Base-by-base conservation (phyloP, 2,888 invertebrate species). In the Drosophila yooni region DNA sequence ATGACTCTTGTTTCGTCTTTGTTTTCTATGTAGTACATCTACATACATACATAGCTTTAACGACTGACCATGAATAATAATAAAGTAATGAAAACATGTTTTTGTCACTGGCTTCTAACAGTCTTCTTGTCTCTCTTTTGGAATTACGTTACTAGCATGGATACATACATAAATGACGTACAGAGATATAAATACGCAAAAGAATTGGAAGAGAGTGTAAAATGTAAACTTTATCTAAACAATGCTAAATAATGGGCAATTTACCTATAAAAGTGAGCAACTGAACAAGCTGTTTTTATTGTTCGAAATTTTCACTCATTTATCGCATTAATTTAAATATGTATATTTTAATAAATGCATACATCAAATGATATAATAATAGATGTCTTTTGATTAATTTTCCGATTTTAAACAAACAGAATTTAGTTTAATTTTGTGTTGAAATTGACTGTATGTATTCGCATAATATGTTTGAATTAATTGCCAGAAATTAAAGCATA, bases 31-130 rank as follows among this genome's bases (percentile, higher is more conserved):
- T 27, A 50, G 18, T 5, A 13, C n/a, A 29, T 46, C 34, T 11
- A 13, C 53, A 70, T 29, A 48, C 38, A 15, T n/a, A 34, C 4
- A n/a, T n/a, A n/a, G n/a, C n/a, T n/a, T n/a, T n/a, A n/a, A n/a
- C n/a, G n/a, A n/a, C n/a, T n/a, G n/a, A n/a, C n/a, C n/a, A n/a
- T n/a, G n/a, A n/a, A n/a, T n/a, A n/a, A n/a, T n/a, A n/a, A 40
- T 51, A 40, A 61, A 52, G 11, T 25, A 4, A 46, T 43, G 27
- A 36, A 65, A 75, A 75, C 70, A 43, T 4, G 62, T 74, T 74
- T 72, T 27, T 46, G 34, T 57, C 36, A 6, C 15, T 18, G 2
- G 21, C 50, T 50, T 60, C 18, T 33, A 10, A 15, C 15, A 33
- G 33, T 34, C 15, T 61, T 70, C 58, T 65, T 70, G 48, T 64